Conservation (phyloP, 1,140 invertebrate genomes). For the Phymastichus coffea region DNA sequence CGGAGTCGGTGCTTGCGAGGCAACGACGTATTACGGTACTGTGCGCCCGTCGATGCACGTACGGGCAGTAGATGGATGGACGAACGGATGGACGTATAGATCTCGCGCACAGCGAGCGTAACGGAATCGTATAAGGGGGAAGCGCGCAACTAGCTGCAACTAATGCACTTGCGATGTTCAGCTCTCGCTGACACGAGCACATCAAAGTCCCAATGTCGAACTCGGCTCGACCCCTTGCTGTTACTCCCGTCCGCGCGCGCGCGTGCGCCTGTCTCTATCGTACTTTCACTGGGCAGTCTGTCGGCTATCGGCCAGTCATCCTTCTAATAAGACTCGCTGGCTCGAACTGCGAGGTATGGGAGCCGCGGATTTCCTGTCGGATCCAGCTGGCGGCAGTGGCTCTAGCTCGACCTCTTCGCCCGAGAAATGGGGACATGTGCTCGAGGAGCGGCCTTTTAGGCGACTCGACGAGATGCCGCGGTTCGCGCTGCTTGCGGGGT, state of each 20-base stretch:
- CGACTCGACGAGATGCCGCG: no score
- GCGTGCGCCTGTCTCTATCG: no score
- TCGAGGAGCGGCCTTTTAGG: no score
- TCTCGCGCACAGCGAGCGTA: no score
- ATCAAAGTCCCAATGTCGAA: constrained; percentile 49
- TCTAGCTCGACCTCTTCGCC: not conserved
- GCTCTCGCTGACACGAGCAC: constrained; percentile 44
- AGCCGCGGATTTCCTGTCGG: not conserved
- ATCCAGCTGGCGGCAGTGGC: not conserved
- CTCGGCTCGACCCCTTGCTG: not conserved
- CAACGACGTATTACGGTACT: no score
- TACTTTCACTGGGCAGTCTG: no score
- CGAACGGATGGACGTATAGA: no score
- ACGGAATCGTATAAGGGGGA: constrained; percentile 31
- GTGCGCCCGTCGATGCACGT: no score
- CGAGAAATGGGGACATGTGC: not conserved
- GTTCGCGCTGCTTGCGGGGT: not conserved
- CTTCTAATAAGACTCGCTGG: constrained; percentile 19
- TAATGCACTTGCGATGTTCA: constrained; percentile 49
- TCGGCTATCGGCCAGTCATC: constrained; percentile 17
- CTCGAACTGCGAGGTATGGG: not conserved
- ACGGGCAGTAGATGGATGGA: no score
- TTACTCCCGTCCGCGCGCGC: no score
- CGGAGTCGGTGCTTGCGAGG: no score
- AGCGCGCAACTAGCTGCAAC: constrained; percentile 26